Evolutionary conservation across 2,888 invertebrate species (phyloP).

Genomic region (Ennomos quercinarius): DNA sequence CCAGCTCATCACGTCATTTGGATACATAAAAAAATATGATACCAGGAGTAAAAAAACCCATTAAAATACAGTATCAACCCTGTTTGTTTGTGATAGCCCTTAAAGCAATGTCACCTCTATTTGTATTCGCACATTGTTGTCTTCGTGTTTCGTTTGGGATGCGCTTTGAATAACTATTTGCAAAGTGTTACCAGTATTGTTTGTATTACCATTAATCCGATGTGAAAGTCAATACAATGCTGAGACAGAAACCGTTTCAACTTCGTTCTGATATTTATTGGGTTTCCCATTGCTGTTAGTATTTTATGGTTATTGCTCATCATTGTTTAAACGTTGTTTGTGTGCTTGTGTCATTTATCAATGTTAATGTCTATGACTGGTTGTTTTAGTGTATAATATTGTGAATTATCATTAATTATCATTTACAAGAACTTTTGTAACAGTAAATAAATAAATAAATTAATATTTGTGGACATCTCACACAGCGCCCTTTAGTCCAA

Average conservation of each 20-base stretch:
- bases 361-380: too few species aligned
- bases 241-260: slow-evolving; percentile 19
- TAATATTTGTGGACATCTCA: too few species aligned
- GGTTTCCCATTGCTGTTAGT: slow-evolving; percentile 4
- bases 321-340: slow-evolving; percentile 3
- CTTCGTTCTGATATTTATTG: slow-evolving; percentile 24
- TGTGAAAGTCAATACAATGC: slow-evolving; percentile 16
- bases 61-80: too few species aligned
- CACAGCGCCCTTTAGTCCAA: too few species aligned
- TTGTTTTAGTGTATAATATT: too few species aligned
- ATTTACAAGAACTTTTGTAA: too few species aligned
- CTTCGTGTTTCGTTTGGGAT: slow-evolving; percentile 27
- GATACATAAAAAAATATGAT: too few species aligned
- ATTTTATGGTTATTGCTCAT: slow-evolving; percentile 10
- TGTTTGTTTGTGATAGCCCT: background rate
- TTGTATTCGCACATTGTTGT: slow-evolving; percentile 16
- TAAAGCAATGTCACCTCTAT: slow-evolving; percentile 12
- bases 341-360: background rate
- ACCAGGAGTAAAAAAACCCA: too few species aligned
- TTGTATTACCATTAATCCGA: slow-evolving; percentile 33
- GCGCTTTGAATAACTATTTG: slow-evolving; percentile 35
- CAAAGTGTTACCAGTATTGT: slow-evolving; percentile 32
- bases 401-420: too few species aligned
- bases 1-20: too few species aligned
- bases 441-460: too few species aligned